Evolutionary conservation across 2,888 invertebrate genomes (phyloP), one percentile per base, ranked within the genome.

Genomic region (Aricia artaxerxes): DNA sequence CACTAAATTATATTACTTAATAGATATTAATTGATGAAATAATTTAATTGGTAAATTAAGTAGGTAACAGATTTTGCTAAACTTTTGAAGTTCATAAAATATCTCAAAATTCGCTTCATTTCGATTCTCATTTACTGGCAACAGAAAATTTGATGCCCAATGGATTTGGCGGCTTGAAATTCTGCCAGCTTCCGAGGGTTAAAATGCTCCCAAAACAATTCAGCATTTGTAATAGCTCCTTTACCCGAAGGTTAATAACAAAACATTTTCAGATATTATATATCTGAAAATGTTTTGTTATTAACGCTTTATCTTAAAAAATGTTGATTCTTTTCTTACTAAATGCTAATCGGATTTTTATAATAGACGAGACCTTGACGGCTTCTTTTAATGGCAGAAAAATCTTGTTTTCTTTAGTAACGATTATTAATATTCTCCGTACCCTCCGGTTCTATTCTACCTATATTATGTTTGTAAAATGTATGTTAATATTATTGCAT

Each of bases 161-260:
- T 38, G 38, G 69, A 69, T 69, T 69, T 38, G 69, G 35, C 69
- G 69, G 35, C 35, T 69, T 69, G 69, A 69, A 69, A 69, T 69
- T 35, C 35, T 69, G 69, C 69, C 69, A 69, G 69, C 35, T 69
- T 69, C 38, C 31, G 38, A 69, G 38, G 16, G 35, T 69, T 69
- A 16, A 69, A 69, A 16, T 69, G 38, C 11, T 64, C 31, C 9
- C 9, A 64, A 64, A 69, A 69, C 69, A 69, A 38, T 69, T 38
- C 35, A 69, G 31, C 13, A 38, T 69, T 69, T 16, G 69, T 38
- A 35, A 69, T 69, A 69, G 64, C 16, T 38, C 35, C 35, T 69
- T 69, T 38, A 35, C 16, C 35, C 4, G 13, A 69, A 35, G 24
- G 24, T 24, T 24, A 24, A 24, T 24, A 24, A 24, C 24, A 24